Conservation (phyloP, 1,140 invertebrate species). For the Streblospio benedicti region DNA sequence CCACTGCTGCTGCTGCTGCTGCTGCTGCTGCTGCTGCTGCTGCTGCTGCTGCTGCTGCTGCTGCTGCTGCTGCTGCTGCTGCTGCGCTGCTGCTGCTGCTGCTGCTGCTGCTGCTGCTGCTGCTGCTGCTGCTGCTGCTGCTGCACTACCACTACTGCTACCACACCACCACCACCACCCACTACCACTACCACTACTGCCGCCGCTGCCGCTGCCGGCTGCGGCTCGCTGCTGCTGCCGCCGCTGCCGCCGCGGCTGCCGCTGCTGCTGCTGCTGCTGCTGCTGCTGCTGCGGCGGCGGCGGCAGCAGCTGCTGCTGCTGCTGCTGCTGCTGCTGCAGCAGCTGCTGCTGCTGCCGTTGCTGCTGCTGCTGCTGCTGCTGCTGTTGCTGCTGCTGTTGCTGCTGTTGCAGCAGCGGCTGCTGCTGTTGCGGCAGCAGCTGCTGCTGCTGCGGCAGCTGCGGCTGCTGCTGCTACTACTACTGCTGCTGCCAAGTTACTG, state of each 20-base stretch:
- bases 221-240: constrained; percentile 4
- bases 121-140: constrained; percentile 4
- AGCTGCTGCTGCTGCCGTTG: constrained; percentile 1
- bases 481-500: background rate
- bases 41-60: background rate
- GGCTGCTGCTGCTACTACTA: background rate
- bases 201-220: constrained; percentile 3
- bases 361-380: background rate
- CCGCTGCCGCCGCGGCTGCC: constrained; percentile 2
- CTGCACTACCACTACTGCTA: background rate
- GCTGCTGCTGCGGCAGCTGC: background rate
- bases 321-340: constrained; percentile 2
- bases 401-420: background rate
- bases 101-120: background rate
- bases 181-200: background rate
- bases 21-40: background rate
- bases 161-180: background rate
- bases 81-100: background rate
- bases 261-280: constrained; percentile 3
- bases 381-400: background rate
- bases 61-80: background rate
- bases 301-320: background rate
- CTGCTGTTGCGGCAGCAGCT: background rate
- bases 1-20: background rate
- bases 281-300: background rate